Base-by-base conservation (phyloP, 2,113 vertebrate genomes). In the Dicerorhinus sumatrensis region DNA sequence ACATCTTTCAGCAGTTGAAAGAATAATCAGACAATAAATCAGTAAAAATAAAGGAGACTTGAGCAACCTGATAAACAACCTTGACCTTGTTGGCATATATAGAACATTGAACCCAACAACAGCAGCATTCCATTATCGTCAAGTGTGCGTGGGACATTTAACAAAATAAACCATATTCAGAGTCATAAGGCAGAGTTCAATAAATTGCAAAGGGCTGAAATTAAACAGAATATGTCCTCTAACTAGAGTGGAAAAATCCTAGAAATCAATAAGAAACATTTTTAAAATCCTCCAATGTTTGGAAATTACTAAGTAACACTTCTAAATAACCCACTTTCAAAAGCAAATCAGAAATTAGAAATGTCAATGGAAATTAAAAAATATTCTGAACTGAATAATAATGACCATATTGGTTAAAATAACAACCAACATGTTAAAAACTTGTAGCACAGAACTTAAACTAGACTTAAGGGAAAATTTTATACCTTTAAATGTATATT, bases 331-430 rank as follows among this genome's bases (percentile, higher is more conserved):
- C 42, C 27, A 27, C 75, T 29, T 90, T 92, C 75, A 81, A 92
- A 80, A 77, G 9, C 2, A 42, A 89, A 92, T 70, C 36, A 54
- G 83, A 97, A 94, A 87, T 91, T 79, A 91, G 54, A 94, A 92
- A 87, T 80, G 39, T 94, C 81, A 62, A 18, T 51, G 72, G 33
- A 90, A 96, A 89, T 96, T 88, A 92, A n/a, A 91, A 93, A 89
- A 91, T 25, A 69, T 29, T 96, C 62, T 58, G n/a, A 94, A 54
- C n/a, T 20, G 14, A 83, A 79, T 46, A 86, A 96, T 94, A 89
- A 87, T 21, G 10, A 94, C 42, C 42, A 42, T 42, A 42, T 42
- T 42, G 42, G 42, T 42, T 42, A 42, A 42, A 42, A 42, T 42
- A 42, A 36, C 42, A 60, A 54, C 3, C 17, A 79, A 58, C 54